These are phyloP conservation scores for Tanytarsus gracilentus DNA, from an alignment of 2,888 invertebrate genomes.

Conservation along the genomic window DNA sequence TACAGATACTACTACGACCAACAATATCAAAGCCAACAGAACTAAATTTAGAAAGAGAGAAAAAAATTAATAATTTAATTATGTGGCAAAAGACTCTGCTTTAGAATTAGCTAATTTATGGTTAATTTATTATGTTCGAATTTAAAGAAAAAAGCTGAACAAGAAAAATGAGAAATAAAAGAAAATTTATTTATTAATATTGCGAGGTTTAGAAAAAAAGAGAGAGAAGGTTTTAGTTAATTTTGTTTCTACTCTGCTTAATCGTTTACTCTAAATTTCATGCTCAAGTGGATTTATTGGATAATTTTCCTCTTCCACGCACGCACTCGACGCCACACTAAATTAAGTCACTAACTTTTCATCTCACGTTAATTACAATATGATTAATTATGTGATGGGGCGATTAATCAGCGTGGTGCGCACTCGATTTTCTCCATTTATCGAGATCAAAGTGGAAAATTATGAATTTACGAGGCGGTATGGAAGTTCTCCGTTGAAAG, in stretches of 20 bases:
- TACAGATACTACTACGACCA: slow-evolving; percentile 50
- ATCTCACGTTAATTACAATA: slow-evolving; percentile 21
- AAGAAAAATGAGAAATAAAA: slow-evolving; percentile 9
- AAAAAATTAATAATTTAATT: too few relatives aligned
- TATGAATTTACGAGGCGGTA: neutral
- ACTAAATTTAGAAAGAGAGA: too few relatives aligned
- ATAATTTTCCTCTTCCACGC: neutral
- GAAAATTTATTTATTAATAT: slow-evolving; percentile 22
- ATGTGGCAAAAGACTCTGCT: neutral
- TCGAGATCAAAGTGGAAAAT: neutral
- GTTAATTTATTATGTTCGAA: slow-evolving; percentile 12
- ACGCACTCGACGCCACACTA: neutral
- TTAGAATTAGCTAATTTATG: neutral
- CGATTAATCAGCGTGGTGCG: slow-evolving; percentile 13
- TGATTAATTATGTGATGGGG: slow-evolving; percentile 22
- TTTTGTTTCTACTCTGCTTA: neutral
- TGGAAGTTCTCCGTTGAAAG: neutral
- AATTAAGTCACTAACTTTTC: neutral
- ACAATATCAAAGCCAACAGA: slow-evolving; percentile 18
- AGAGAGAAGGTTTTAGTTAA: neutral
- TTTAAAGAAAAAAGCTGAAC: too few relatives aligned
- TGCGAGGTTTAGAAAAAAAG: neutral
- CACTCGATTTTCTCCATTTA: too few relatives aligned
- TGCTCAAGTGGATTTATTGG: neutral
- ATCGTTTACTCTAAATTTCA: neutral